Conservation (phyloP, 2,113 vertebrate genomes). For the Myotis yumanensis region DNA sequence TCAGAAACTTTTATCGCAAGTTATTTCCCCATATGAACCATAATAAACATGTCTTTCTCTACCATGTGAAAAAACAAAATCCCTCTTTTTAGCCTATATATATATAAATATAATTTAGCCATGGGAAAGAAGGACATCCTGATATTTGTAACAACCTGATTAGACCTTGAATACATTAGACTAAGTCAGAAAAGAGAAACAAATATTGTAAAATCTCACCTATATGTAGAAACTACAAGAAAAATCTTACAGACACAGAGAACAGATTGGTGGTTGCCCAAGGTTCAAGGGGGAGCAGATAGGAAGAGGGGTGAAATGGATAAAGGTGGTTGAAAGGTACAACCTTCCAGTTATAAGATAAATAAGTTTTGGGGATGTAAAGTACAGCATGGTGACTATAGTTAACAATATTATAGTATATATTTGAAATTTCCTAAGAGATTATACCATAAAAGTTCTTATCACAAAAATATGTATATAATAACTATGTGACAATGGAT, state of each 20-base stretch:
- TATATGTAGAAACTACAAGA: not conserved
- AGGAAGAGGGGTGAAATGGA: not conserved
- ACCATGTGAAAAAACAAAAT: not conserved
- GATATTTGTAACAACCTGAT: not conserved
- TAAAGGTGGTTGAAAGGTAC: not conserved
- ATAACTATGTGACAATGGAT: not conserved
- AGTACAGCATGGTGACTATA: not conserved
- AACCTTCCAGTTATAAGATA: not conserved
- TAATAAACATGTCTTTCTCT: not conserved
- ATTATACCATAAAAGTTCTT: not conserved
- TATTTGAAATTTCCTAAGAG: not conserved
- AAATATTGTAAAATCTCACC: not conserved
- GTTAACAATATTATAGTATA: not conserved
- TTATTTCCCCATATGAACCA: not conserved
- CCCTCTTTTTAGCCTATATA: fast-evolving
- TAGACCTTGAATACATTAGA: not conserved
- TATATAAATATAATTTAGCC: not conserved
- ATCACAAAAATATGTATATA: not conserved
- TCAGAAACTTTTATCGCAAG: not conserved
- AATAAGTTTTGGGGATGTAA: not conserved
- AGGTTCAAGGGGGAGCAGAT: not conserved
- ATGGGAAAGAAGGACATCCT: not conserved
- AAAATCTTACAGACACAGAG: not conserved
- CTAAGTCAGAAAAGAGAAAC: not conserved
- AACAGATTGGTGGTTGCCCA: not conserved